Base-by-base conservation (phyloP, 2,797 vertebrate genomes). In the Allobates femoralis region DNA sequence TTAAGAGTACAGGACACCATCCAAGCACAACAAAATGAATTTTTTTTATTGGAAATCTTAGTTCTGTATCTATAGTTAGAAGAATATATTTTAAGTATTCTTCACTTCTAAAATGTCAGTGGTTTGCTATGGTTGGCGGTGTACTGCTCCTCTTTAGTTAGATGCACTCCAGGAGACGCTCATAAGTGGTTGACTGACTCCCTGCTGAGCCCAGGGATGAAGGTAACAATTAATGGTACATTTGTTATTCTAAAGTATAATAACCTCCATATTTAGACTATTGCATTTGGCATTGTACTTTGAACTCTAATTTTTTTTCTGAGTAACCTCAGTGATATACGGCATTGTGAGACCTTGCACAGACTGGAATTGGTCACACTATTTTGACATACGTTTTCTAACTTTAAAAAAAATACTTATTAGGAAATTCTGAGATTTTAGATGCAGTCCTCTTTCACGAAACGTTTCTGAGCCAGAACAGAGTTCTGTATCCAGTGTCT, bases 91-190 rank as follows among this genome's bases (percentile, higher is more conserved):
- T n/a, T 46, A 60, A 18, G n/a, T 21, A 84, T 46, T 75, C 41
- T 76, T 26, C 75, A 32, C 30, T 58, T n/a, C 26, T 58, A 62
- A 69, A 83, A 83, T 74, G 69, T 58, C 74, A 73, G 37, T 71
- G 37, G 21, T 55, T 60, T 21, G 81, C 19, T 16, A 23, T 23
- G 19, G 46, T 34, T 14, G 15, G 66, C 46, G 51, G 32, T 26
- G 16, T 46, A 18, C 18, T 19, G 23, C 30, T 8, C 76, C 30
- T 12, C 50, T 62, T 62, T 41, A 46, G 55, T 37, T 37, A 34
- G 30, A 79, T 50, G 41, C 60, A 51, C 26, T 12, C 3, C 67
- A 37, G 34, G 37, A 71, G 19, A 23, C 5, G 67, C 67, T 71
- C 46, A 37, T 32, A 46, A 50, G 53, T 41, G 81, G 23, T 69